These are phyloP conservation scores for Brachyhypopomus occidentalis DNA, from an alignment of 2,113 vertebrate species.

Conservation along the genomic window DNA sequence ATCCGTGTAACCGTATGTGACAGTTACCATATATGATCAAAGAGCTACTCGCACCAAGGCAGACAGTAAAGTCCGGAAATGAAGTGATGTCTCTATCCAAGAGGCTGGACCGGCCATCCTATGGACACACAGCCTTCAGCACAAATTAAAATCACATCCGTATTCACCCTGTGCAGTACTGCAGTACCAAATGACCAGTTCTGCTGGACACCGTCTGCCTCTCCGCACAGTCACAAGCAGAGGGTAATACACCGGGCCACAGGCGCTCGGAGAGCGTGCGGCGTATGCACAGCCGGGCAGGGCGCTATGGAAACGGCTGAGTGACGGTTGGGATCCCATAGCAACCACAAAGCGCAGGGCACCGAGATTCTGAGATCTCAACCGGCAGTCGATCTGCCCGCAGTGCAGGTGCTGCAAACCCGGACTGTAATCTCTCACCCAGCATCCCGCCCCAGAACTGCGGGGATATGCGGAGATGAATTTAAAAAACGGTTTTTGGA, in stretches of 20 bases:
- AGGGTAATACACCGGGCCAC: background rate
- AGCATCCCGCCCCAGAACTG: constrained; percentile 11
- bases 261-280: no score
- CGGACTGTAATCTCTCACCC: constrained; percentile 46
- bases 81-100: no score
- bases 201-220: background rate
- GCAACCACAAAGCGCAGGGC: constrained; percentile 13
- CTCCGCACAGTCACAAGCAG: no score
- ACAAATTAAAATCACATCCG: background rate
- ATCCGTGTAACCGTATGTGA: constrained; percentile 21
- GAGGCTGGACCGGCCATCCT: background rate
- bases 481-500: constrained; percentile 38
- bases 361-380: constrained; percentile 45
- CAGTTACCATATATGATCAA: constrained; percentile 1
- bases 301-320: constrained; percentile 12
- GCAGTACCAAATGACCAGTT: constrained; percentile 13
- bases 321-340: constrained; percentile 38
- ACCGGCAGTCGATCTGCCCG: constrained; percentile 55
- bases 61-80: background rate
- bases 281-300: no score
- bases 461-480: constrained; percentile 51
- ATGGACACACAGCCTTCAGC: background rate
- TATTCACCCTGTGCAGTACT: constrained; percentile 20
- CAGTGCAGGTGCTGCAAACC: constrained; percentile 45
- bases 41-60: background rate